Evolutionary conservation across 2,797 vertebrate genomes (phyloP), one percentile per base, ranked within the genome.

Genomic region (Trachops cirrhosus): DNA sequence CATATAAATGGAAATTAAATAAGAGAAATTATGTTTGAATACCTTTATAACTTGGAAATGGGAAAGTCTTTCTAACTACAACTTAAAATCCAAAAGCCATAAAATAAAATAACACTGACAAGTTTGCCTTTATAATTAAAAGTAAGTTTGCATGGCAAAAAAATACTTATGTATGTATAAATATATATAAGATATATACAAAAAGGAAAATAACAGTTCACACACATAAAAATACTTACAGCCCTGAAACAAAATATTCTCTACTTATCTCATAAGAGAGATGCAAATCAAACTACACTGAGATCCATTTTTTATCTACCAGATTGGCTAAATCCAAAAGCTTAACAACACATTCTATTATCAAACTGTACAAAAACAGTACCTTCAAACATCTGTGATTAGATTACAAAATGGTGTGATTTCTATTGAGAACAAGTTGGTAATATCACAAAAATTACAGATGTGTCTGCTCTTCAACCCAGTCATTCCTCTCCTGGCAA

Each of bases 81-180:
- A 85, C 32, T 93, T 93, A 82, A 97, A 96, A 93, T 73, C 24
- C 29, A 95, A n/a, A 74, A 83, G 19, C 34, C 52, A 92, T 84
- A 90, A 96, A 91, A 78, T 41, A 97, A 86, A 83, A 88, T 67
- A 37, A 67, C 78, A 79, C 29, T 79, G 62, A 62, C 79, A 86
- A 59, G 9, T 89, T 80, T 97, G 10, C 86, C 50, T 95, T 82
- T 78, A 87, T 59, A 92, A 95, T 52, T 64, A 52, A 15, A 92
- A 90, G 86, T 68, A 87, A 92, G 80, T 82, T 92, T 88, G 16
- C 26, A 94, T 68, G 54, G 26, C 41, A 93, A 95, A 95, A 91
- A 91, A 86, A 52, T 68, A 41, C 9, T 70, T 71, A 34, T 41
- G 34, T 48, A 80, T 91, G 15, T 94, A 1, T 83, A 15, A 19